Evolutionary conservation across 2,888 invertebrate genomes (phyloP), one percentile per base, ranked within the genome.

Genomic region (Beris morrisii): DNA sequence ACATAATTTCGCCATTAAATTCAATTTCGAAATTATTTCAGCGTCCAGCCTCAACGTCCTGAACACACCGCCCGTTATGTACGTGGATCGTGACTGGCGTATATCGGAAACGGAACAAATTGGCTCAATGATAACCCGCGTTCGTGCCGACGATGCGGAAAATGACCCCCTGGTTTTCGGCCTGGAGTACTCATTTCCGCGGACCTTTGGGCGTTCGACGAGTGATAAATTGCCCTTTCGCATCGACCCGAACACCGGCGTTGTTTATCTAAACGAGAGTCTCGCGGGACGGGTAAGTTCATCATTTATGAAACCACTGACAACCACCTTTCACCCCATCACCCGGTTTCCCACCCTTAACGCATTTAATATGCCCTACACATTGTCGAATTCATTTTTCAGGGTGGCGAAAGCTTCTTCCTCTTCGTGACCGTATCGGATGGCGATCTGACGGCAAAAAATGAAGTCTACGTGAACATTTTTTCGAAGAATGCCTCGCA

Each of bases 191-290:
- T 78, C 81, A n/a, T 78, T 78, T 44, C 74, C 56, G 56, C 55
- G 55, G n/a, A 43, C 48, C n/a, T 59, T 59, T 15, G 69, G 71
- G 6, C 72, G 75, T 50, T 70, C 58, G 1, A 71, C 66, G 30
- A 70, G 68, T 66, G 70, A 72, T 69, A 74, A 73, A 4, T 82
- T 89, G 28, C 93, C 93, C 1, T 94, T 94, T 77, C 81, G 84
- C 53, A 93, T 95, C 69, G 87, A 94, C 78, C 85, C 87, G 45
- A 81, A 82, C 4, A 89, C 89, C 0, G 94, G 94, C 38, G 87
- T 87, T 5, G 90, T 94, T 61, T 89, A 86, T 73, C 85, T 93
- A 57, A 93, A 92, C 74, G 89, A 92, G 75, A 89, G 91, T 0
- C 83, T 94, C 43, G 79, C 80, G 73, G 90, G 90, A 75, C 85